Evolutionary conservation across 2,797 vertebrate species (phyloP).

Genomic region (Trichosurus vulpecula): DNA sequence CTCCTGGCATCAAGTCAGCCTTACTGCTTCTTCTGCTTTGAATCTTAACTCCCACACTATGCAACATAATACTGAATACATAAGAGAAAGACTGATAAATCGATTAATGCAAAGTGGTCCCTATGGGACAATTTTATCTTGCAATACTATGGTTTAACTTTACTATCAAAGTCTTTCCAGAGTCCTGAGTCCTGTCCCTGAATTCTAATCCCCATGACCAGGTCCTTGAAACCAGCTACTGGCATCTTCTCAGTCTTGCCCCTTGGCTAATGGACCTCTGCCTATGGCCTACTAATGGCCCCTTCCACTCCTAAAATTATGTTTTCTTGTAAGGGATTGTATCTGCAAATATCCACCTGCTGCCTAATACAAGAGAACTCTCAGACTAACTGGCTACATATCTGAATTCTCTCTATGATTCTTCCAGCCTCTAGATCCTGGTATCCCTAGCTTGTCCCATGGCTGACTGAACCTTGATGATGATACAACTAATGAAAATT

Average conservation of each 20-base stretch:
- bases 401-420: neutral
- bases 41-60: neutral
- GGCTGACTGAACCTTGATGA: neutral
- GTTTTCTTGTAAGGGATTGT: neutral
- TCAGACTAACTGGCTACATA: neutral
- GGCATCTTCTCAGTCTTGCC: neutral
- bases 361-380: neutral
- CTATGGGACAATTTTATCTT: neutral
- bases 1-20: neutral
- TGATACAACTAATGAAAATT: neutral
- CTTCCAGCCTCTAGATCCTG: neutral
- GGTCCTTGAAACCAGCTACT: neutral
- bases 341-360: neutral
- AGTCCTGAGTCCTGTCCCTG: neutral
- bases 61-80: neutral
- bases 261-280: neutral
- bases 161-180: neutral
- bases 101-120: neutral
- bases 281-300: neutral
- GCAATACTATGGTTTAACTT: neutral
- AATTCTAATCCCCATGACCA: neutral
- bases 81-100: neutral
- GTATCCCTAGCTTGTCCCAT: neutral
- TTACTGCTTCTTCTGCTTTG: neutral
- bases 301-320: neutral